Percentiles rank a stretch among this genome's conserved stretches.
Conservation (phyloP, 2,797 vertebrate species). For the Synaphobranchus kaupii region DNA sequence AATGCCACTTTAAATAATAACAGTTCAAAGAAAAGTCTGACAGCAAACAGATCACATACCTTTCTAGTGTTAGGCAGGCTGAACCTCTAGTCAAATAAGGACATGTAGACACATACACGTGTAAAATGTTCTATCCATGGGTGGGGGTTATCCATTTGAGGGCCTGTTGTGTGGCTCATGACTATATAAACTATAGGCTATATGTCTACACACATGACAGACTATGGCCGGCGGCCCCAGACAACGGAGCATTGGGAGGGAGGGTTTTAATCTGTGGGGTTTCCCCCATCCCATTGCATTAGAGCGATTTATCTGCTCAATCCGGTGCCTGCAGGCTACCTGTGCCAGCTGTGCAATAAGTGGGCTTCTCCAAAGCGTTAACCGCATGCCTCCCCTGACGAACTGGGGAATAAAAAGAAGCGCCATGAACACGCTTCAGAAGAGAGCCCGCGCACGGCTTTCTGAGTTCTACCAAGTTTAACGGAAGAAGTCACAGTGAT, state of each 20-base stretch:
- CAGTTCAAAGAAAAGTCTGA: background rate
- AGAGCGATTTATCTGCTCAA: background rate
- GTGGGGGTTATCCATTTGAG: background rate
- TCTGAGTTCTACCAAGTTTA: background rate
- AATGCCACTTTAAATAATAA: background rate
- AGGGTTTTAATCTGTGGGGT: background rate
- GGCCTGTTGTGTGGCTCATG: too few relatives aligned
- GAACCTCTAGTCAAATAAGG: background rate
- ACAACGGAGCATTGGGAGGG: background rate
- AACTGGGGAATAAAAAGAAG: background rate
- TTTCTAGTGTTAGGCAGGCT: background rate
- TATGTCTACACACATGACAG: background rate
- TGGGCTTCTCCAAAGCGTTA: background rate
- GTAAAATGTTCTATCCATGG: too few relatives aligned
- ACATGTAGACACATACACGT: background rate
- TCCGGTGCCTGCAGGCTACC: background rate
- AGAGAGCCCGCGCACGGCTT: background rate
- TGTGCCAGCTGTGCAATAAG: background rate
- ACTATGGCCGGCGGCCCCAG: background rate
- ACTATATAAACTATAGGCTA: too few relatives aligned
- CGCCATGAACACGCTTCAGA: background rate
- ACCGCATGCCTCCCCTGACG: background rate
- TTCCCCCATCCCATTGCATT: background rate
- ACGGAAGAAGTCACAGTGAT: background rate
- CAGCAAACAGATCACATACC: background rate